Base-by-base conservation (phyloP, 1,140 invertebrate species). In the Cardiocondyla obscurior region DNA sequence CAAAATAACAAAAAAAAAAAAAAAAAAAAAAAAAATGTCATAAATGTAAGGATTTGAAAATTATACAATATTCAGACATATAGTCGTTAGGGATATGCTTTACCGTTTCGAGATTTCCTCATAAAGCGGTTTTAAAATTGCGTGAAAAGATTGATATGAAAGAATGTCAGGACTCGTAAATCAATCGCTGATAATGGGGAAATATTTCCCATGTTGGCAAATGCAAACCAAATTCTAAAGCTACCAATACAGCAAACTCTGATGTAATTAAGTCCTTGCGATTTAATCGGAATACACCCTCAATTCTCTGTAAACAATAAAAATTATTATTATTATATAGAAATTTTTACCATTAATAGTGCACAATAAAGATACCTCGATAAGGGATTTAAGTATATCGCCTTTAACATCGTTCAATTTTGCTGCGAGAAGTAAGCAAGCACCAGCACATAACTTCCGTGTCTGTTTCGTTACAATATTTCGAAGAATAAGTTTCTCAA, bases 341-440 rank as follows among this genome's bases (percentile, higher is more conserved):
- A 60, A 83, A 42, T 39, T 81, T n/a, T 58, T 49, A 58, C 74
- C 30, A 57, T 69, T 49, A 70, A 19, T 57, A 83, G 85, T 46
- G 28, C 53, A 82, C 57, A 64, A 82, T 70, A 73, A 83, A 79
- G 74, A 85, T 95, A 98, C 97, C 95, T 99, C 98, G 72, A 99
- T 97, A 19, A 99, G 94, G 65, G 96, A 95, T 92, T 97, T 97
- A 49, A 99, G 94, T 51, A 96, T 95, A 87, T 97, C 97, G 46
- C 98, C 98, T 94, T 99, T 99, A 28, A 99, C 97, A 92, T 99
- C 99, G 93, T 99, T 99, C 79, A 99, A 95, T 94, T 99, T 99
- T 46, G 98, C 98, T 42, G 98, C 98, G 2, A 99, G 94, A 16
- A 99, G 94, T 53, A 99, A 95, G 94, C 98, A 99, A 30, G 98